phyloP scores from a whole-genome alignment of 2,888 invertebrate species.

The Amitus sp. region DNA sequence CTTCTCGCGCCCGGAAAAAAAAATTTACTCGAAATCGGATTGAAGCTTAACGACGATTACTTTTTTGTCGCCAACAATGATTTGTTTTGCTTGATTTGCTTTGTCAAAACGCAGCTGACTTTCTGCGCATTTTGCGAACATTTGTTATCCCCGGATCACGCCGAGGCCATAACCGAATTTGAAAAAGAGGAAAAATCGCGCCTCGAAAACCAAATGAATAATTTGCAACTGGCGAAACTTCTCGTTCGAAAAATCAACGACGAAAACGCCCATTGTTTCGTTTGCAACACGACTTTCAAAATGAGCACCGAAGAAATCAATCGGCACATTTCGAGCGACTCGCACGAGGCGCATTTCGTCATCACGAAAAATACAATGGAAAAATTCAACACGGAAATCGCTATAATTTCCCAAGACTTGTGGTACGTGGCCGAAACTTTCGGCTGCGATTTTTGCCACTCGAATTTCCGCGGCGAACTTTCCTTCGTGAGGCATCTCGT shows the following conservation, averaged over 20 bases:
- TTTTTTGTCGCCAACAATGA: neutral
- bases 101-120: neutral
- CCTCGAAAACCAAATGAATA: conserved; percentile 43
- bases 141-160: conserved; percentile 38
- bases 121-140: conserved; percentile 5
- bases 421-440: conserved; percentile 46
- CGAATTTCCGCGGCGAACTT: conserved; percentile 34
- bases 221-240: conserved; percentile 42
- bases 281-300: conserved; percentile 37
- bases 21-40: neutral
- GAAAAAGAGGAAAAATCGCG: conserved; percentile 26
- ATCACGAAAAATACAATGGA: neutral
- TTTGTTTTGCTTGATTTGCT: conserved; percentile 12
- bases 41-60: neutral
- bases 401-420: neutral
- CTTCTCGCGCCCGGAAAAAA: neutral
- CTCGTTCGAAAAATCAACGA: conserved; percentile 43
- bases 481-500: conserved; percentile 44
- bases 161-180: conserved; percentile 36
- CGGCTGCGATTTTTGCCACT: conserved; percentile 38
- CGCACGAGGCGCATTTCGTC: conserved; percentile 1
- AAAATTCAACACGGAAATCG: neutral
- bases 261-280: conserved; percentile 38
- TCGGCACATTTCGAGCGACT: conserved; percentile 18
- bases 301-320: conserved; percentile 28